phyloP scores from a whole-genome alignment of 2,888 invertebrate genomes.

The Chrysolina haemoptera region DNA sequence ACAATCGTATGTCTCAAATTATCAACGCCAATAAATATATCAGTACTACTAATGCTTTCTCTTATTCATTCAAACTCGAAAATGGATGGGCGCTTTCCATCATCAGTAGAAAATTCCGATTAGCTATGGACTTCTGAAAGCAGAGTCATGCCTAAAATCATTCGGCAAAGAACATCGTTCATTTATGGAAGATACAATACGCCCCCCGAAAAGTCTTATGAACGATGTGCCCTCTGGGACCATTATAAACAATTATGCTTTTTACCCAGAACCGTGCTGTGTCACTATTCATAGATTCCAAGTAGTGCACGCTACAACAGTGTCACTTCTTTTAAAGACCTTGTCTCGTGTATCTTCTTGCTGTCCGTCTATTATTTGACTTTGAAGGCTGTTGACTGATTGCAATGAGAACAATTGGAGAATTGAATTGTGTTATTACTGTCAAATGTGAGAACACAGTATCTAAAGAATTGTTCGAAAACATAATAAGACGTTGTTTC shows the following conservation, averaged over 20 bases:
- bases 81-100: constrained; percentile 13
- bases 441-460: not conserved
- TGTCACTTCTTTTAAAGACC: constrained; percentile 16
- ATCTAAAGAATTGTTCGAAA: not conserved
- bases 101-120: constrained; percentile 28
- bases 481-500: too few species aligned
- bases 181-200: constrained; percentile 41
- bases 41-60: constrained; percentile 22
- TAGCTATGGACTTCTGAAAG: constrained; percentile 20
- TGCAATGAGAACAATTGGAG: not conserved
- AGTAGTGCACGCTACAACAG: constrained; percentile 36
- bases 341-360: constrained; percentile 11
- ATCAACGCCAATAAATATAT: constrained; percentile 27
- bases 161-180: constrained; percentile 1
- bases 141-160: constrained; percentile 15
- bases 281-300: constrained; percentile 46
- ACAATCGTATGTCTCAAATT: not conserved
- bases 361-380: constrained; percentile 8
- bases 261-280: constrained; percentile 42
- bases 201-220: constrained; percentile 52
- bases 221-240: constrained; percentile 57
- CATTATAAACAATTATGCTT: constrained; percentile 52
- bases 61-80: not conserved
- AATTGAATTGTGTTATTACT: not conserved
- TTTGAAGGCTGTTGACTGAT: constrained; percentile 20